Base-by-base conservation (phyloP, 2,888 invertebrate genomes). In the Thymelicus acteon region DNA sequence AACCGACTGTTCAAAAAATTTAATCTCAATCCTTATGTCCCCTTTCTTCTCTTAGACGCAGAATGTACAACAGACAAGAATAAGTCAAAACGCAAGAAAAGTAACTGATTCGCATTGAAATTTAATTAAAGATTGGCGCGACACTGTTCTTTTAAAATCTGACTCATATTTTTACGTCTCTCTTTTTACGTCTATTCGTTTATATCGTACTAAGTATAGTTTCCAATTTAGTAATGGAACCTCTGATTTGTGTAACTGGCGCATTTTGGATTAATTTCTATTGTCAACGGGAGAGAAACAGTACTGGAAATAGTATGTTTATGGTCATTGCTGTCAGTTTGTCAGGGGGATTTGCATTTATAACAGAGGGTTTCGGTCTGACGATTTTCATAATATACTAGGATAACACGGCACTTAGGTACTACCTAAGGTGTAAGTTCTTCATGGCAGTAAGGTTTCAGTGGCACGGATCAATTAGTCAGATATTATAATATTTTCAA, bases 161-260 rank as follows among this genome's bases (percentile, higher is more conserved):
- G 12, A 19, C 15, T 52, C 8, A 52, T 52, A 19, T 52, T 52
- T 19, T 6, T 52, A 19, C 49, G 15, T 52, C 19, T 52, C 49
- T 8, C 8, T 52, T 7, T 52, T 52, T 52, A 52, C 49, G 49
- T 12, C 15, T 52, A 52, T 19, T 7, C 19, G 12, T 15, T 15
- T n/a, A 8, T 31, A 44, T 69, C 64, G 58, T 19, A 12, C 19
- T 72, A 77, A 77, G 76, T 72, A 75, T 78, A 77, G 77, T 79
- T 79, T 75, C 71, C 80, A 82, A 85, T 85, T 80, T 76, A 49
- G 75, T 82, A 82, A 85, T 84, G 82, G 83, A 71, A 71, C 72
- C 73, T 73, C 72, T 74, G 72, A 72, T 54, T 66, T 72, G 73
- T 71, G 61, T 72, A 72, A 61, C 47, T 75, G 67, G 48, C 60